These are phyloP conservation scores for Falcaria lacertinaria DNA, from an alignment of 2,888 invertebrate species.

Conservation along the genomic window DNA sequence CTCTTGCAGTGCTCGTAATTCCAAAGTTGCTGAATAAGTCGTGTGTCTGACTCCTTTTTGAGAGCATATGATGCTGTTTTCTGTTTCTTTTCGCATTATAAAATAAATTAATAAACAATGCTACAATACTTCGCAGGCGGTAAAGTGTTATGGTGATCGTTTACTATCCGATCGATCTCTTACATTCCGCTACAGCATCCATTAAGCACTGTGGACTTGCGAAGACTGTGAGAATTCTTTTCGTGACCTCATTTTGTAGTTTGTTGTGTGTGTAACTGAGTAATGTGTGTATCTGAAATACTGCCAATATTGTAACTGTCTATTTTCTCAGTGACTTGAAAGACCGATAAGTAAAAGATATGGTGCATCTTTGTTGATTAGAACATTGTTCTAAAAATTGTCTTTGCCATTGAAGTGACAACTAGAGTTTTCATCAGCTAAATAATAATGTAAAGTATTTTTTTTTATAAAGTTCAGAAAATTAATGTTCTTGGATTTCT, in stretches of 20 bases:
- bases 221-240: slow-evolving; percentile 70
- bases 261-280: slow-evolving; percentile 72
- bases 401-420: no score
- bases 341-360: no score
- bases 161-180: background rate
- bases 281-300: slow-evolving; percentile 73
- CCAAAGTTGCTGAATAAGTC: slow-evolving; percentile 65
- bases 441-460: no score
- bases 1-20: slow-evolving; percentile 72
- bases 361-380: no score
- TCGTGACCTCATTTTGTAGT: slow-evolving; percentile 73
- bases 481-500: no score
- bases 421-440: no score
- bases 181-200: background rate
- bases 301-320: slow-evolving; percentile 61
- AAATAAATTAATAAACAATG: no score
- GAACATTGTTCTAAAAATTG: no score
- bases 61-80: slow-evolving; percentile 2
- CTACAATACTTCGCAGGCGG: no score
- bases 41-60: no score
- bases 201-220: slow-evolving; percentile 70
- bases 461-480: no score
- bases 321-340: slow-evolving; percentile 67
- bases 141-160: no score
- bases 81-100: background rate